Conservation (phyloP, 64 coral and sea anemone species). For the Exaiptasia diaphana region DNA sequence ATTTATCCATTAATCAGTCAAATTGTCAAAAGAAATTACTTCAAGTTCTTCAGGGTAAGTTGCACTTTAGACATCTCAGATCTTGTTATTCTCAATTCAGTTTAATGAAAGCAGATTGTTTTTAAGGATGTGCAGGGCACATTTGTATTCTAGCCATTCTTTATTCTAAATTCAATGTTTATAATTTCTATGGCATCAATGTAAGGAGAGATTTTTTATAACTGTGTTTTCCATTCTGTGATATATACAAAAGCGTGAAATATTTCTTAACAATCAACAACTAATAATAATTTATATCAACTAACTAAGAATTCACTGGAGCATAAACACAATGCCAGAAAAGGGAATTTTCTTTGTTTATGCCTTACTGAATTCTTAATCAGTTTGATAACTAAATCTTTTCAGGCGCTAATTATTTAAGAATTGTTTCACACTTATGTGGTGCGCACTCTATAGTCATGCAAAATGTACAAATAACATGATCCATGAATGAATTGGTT, state of each 20-base stretch:
- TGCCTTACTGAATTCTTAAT: not conserved
- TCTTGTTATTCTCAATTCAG: not conserved
- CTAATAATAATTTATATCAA: not conserved
- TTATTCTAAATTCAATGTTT: not conserved
- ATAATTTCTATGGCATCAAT: not conserved
- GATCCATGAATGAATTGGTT: not conserved
- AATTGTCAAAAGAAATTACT: slow-evolving; percentile 88
- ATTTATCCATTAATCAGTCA: slow-evolving; percentile 79
- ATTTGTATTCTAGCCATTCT: not conserved
- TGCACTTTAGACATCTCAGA: not conserved
- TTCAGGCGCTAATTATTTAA: too few species aligned
- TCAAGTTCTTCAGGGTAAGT: slow-evolving; percentile 92
- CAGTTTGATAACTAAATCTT: not conserved
- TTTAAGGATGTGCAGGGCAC: not conserved
- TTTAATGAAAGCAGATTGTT: not conserved
- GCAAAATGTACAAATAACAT: too few species aligned
- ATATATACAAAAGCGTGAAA: not conserved
- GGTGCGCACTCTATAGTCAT: too few species aligned
- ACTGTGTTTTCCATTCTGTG: not conserved
- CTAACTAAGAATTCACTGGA: not conserved
- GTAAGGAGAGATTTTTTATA: not conserved
- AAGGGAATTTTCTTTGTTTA: not conserved
- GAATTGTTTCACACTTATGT: too few species aligned
- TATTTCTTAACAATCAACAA: not conserved
- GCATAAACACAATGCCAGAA: not conserved